Base-by-base conservation (phyloP, 2,797 vertebrate species). In the Scolopax rusticola region DNA sequence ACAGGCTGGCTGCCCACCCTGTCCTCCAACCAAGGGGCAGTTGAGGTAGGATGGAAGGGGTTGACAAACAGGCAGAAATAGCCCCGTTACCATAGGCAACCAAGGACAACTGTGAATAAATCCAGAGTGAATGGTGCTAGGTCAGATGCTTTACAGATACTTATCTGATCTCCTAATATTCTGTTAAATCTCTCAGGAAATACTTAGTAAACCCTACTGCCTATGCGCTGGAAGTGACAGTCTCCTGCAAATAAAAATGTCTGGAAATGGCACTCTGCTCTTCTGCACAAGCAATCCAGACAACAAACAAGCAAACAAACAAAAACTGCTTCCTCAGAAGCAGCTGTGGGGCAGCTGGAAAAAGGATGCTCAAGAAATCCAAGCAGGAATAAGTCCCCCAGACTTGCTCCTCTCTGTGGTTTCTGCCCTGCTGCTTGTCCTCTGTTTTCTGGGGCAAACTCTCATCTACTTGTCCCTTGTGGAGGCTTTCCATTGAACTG, bases 181-280 rank as follows among this genome's bases (percentile, higher is more conserved):
- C 86, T 94, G 70, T 24, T 77, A 71, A 93, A 84, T 85, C 88
- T 87, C 78, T 51, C 71, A 85, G 89, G 93, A 95, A 93, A 85
- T 75, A 70, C 77, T 79, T 85, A 41, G 81, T 65, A 92, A 95
- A 75, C 47, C 53, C 53, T 15, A 8, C 69, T 89, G 87, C 45
- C 67, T 86, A 27, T 41, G 41, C 51, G 16, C 59, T 93, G 84
- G 38, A 93, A 95, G 68, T 9, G 30, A 84, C 43, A 85, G 68
- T 16, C 81, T 57, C 25, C 70, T 74, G 75, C 90, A 89, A 89
- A 87, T 96, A 93, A 95, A 87, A 93, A 30, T 20, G 60, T 19
- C 83, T 95, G 71, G 48, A 94, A 95, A 92, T 19, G 71, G 53
- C 13, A 6, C 64, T 90, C 9, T 6, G 3, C n/a, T 87, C 30